Conservation (phyloP, 2,113 vertebrate species). For the Nanorana parkeri region DNA sequence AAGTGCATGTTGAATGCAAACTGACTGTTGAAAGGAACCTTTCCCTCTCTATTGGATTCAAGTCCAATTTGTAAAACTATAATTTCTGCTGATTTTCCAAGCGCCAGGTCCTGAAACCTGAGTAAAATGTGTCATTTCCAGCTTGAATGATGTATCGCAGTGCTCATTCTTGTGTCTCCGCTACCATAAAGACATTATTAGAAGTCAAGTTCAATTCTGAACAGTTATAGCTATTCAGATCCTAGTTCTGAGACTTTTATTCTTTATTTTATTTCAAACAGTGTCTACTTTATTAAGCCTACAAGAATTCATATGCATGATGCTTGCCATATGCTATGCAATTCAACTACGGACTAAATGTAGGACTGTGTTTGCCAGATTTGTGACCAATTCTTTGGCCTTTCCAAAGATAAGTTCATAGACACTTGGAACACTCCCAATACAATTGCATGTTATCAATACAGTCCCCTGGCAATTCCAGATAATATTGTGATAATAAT, state of each 20-base stretch:
- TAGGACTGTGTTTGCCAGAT: too few relatives aligned
- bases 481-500: too few relatives aligned
- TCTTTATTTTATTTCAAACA: neutral
- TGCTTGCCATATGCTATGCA: neutral
- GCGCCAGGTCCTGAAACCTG: constrained; percentile 33
- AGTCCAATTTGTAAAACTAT: constrained; percentile 53
- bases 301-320: neutral
- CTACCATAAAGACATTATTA: constrained; percentile 46
- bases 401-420: too few relatives aligned
- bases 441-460: too few relatives aligned
- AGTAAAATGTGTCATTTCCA: constrained; percentile 35
- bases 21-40: constrained; percentile 35
- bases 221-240: constrained; percentile 29
- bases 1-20: constrained; percentile 42
- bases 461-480: too few relatives aligned
- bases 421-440: too few relatives aligned
- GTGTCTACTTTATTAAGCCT: neutral
- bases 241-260: constrained; percentile 7
- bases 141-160: constrained; percentile 37
- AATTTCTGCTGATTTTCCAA: constrained; percentile 45
- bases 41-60: constrained; percentile 31
- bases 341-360: too few relatives aligned
- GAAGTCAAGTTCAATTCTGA: constrained; percentile 24
- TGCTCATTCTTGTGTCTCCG: constrained; percentile 18
- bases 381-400: too few relatives aligned